phyloP scores from a whole-genome alignment of 2,888 invertebrate genomes.

The Athripsodes cinereus region DNA sequence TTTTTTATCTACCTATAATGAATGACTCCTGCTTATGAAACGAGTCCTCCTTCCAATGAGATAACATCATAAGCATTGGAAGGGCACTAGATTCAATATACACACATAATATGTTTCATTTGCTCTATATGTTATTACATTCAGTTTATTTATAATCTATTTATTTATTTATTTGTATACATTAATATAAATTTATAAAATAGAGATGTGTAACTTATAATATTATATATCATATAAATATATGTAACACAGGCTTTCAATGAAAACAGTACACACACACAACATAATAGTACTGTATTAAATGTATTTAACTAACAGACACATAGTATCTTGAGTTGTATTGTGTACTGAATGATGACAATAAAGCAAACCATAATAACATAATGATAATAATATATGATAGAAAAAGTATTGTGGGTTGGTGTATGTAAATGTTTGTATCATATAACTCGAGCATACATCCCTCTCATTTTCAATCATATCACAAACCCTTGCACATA shows the following conservation, averaged over 20 bases:
- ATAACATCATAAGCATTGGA: no score
- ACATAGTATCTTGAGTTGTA: no score
- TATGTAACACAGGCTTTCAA: neutral
- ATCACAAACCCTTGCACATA: neutral
- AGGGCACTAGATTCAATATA: no score
- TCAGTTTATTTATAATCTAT: neutral
- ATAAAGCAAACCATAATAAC: no score
- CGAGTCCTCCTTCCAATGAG: no score
- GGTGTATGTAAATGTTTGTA: neutral
- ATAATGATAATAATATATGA: neutral
- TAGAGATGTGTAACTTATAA: constrained; percentile 25
- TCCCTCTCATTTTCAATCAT: neutral
- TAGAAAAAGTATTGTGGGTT: neutral
- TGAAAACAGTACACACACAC: neutral
- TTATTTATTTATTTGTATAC: constrained; percentile 27
- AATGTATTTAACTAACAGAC: neutral
- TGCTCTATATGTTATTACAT: no score
- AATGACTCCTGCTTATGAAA: no score
- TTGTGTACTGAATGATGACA: no score
- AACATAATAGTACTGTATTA: neutral
- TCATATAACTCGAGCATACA: no score
- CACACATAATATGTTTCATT: no score
- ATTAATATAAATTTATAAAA: constrained; percentile 28
- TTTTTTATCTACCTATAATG: no score
- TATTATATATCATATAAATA: neutral